phyloP scores from a whole-genome alignment of 2,113 vertebrate genomes.

The Hassar affinis region DNA sequence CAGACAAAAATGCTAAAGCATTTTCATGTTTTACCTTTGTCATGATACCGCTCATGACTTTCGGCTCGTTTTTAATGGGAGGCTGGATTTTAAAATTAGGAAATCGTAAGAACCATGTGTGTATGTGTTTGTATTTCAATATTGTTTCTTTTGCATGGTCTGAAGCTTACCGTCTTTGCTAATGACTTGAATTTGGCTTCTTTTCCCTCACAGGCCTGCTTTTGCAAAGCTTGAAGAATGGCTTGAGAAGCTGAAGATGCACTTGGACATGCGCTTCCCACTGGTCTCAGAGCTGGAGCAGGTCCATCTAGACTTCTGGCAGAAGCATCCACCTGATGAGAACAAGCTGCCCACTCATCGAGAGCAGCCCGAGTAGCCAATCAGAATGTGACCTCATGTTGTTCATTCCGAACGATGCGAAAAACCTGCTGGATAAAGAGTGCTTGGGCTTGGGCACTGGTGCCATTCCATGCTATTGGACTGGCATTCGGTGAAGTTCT shows the following conservation, averaged over 20 bases:
- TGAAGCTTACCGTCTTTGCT: not conserved
- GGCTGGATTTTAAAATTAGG: not conserved
- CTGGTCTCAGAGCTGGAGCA: constrained; percentile 87
- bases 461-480: not conserved
- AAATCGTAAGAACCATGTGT: not conserved
- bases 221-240: constrained; percentile 90
- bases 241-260: constrained; percentile 90
- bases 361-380: constrained; percentile 73
- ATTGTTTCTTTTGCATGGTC: not conserved
- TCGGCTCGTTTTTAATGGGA: no score
- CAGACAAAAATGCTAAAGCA: no score
- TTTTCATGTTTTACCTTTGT: no score
- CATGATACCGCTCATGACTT: no score
- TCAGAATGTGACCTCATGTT: constrained; percentile 4
- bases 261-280: constrained; percentile 84
- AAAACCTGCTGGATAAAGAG: constrained; percentile 27
- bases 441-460: not conserved
- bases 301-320: constrained; percentile 83
- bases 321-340: constrained; percentile 74
- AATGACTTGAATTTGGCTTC: not conserved
- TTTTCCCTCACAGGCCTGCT: constrained; percentile 74
- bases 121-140: not conserved
- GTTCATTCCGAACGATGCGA: constrained; percentile 17
- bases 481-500: constrained; percentile 42
- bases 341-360: constrained; percentile 76